Conservation (phyloP, 2,113 vertebrate species). For the Lepus europaeus region DNA sequence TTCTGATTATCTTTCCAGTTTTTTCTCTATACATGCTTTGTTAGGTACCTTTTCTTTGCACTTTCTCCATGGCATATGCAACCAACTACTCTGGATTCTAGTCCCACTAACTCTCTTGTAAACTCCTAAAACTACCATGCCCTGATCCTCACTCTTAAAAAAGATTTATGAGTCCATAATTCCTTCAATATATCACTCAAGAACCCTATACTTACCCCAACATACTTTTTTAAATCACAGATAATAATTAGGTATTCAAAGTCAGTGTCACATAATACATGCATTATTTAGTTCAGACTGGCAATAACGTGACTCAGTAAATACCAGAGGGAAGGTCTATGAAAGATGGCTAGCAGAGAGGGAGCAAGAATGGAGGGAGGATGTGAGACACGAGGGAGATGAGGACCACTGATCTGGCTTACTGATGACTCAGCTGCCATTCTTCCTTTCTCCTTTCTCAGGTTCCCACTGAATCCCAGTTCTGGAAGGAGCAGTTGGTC, state of each 20-base stretch:
- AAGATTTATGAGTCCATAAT: neutral
- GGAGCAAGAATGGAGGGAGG: neutral
- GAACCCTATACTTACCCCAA: neutral
- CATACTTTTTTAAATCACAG: neutral
- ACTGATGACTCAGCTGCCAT: neutral
- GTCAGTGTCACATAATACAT: neutral
- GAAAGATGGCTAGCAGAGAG: neutral
- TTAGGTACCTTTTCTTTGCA: neutral
- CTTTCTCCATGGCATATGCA: accelerated
- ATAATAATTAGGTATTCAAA: neutral
- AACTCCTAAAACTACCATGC: neutral
- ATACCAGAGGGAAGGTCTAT: neutral
- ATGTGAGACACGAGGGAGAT: neutral
- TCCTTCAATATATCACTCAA: neutral
- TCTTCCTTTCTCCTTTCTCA: neutral
- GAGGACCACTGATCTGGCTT: neutral
- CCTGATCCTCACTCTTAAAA: neutral
- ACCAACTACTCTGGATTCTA: neutral
- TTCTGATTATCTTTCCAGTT: neutral
- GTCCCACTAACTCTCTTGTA: neutral
- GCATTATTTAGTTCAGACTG: neutral
- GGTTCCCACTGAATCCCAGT: neutral
- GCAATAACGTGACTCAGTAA: neutral
- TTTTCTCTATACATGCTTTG: neutral
- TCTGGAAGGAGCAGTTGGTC: neutral